Conservation (phyloP, 2,888 invertebrate species). For the Rhopalosiphum nymphaeae region DNA sequence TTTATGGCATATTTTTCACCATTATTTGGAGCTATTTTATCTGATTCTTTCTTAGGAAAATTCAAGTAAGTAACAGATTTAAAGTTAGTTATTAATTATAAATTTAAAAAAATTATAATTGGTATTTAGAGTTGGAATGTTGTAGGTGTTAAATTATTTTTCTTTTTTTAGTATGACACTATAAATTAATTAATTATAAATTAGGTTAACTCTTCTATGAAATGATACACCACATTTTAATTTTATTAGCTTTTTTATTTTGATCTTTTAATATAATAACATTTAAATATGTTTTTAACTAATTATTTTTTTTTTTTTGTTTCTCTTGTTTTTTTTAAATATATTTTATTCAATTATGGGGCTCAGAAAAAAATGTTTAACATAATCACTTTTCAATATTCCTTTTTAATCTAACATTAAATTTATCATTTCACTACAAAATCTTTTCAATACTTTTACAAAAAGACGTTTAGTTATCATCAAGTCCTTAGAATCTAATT, state of each 20-base stretch:
- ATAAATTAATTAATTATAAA: not conserved
- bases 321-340: not conserved
- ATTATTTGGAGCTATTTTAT: conserved; percentile 90
- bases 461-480: not conserved
- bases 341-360: not conserved
- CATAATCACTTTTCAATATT: not conserved
- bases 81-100: not conserved
- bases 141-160: not conserved
- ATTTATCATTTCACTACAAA: not conserved
- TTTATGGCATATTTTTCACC: conserved; percentile 93
- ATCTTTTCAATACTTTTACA: not conserved
- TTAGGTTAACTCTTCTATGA: not conserved
- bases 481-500: not conserved
- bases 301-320: not conserved
- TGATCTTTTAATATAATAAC: not conserved
- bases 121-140: not conserved
- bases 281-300: not conserved
- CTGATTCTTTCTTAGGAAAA: conserved; percentile 93
- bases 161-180: not conserved
- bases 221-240: not conserved
- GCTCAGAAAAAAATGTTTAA: not conserved
- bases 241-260: not conserved
- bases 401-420: not conserved
- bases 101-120: not conserved
- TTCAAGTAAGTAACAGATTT: conserved; percentile 74